A percentile compares a stretch with the other conserved stretches of the same genome.
Conservation (phyloP, 2,113 vertebrate species). For the Centropristis striata region DNA sequence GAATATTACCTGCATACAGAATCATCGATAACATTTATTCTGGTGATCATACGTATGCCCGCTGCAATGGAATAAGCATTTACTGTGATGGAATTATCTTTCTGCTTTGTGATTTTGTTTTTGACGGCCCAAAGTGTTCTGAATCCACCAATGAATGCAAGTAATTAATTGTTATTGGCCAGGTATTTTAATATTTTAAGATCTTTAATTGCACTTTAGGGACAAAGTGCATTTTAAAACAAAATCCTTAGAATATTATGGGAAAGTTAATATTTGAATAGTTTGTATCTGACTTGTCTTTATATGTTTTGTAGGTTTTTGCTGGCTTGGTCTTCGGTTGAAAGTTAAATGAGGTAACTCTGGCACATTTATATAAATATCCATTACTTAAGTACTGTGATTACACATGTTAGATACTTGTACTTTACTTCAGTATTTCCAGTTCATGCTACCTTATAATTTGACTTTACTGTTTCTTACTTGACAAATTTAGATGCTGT, state of each 20-base stretch:
- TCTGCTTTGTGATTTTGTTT: neutral
- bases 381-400: too few relatives aligned
- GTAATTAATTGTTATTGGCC: neutral
- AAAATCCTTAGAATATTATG: neutral
- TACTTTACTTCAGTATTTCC: neutral
- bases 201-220: too few relatives aligned
- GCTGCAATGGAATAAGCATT: neutral
- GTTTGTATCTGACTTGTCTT: neutral
- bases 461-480: neutral
- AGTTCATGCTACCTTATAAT: neutral
- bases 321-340: neutral
- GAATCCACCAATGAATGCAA: neutral
- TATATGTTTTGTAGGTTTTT: neutral
- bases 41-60: neutral
- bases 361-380: too few relatives aligned
- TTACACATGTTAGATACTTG: too few relatives aligned
- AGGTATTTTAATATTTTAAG: neutral
- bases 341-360: neutral
- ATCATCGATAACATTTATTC: neutral
- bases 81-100: neutral
- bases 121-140: neutral
- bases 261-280: neutral
- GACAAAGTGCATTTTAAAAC: too few relatives aligned
- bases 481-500: too few relatives aligned
- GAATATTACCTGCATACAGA: neutral